Evolutionary conservation across 2,888 invertebrate genomes (phyloP), one percentile per base, ranked within the genome.

Genomic region (Ophion ventricosus): DNA sequence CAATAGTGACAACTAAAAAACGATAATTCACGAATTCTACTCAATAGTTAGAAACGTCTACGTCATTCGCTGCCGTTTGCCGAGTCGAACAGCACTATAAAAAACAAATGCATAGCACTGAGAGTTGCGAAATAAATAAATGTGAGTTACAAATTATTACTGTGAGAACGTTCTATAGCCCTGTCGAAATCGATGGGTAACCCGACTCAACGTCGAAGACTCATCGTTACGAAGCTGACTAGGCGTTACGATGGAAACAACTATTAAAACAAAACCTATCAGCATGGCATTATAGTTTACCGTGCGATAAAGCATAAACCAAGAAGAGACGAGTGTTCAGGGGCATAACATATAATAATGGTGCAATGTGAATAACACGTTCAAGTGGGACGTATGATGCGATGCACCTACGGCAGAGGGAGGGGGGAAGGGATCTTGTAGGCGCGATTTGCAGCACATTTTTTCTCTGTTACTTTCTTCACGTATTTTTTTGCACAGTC

Each of bases 291-390:
- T 57, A 66, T 59, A 73, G 35, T 61, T 73, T 73, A 73, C 25
- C 74, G 26, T 20, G 63, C 23, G 75, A 73, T 73, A 61, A 64
- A 56, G 26, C 26, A 76, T 25, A 49, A 35, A 70, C 29, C 57
- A 70, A 63, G 74, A 17, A 69, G 74, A 40, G 56, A 43, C 23
- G 29, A 79, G 23, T 70, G 43, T 63, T 72, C 49, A 54, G 64
- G 64, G 66, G 70, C 17, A 17, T 54, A 54, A 66, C 14, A 43
- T 75, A 76, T 66, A n/a, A 35, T 35, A 59, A 66, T 64, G 26
- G 76, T 76, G 66, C 40, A 66, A 72, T 83, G 66, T 74, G 79
- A 80, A 76, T 75, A 70, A 57, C 49, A 59, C 25, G 49, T 72
- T 49, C 75, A 40, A 79, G 70, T 75, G 59, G 64, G 72, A 75